Conservation (phyloP, 2,797 vertebrate species). For the Centropyge bicolor region DNA sequence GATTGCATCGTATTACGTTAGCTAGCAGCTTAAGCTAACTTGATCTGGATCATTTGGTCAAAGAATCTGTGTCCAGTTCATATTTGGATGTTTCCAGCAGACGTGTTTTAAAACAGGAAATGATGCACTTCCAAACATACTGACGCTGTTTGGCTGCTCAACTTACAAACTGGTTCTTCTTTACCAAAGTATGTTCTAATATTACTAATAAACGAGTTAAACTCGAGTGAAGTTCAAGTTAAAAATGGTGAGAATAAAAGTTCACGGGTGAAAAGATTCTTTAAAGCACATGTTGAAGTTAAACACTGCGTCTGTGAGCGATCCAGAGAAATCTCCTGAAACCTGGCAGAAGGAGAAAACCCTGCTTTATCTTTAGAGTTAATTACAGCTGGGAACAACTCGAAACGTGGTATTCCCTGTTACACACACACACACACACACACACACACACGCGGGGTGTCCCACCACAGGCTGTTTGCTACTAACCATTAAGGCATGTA, state of each 20-base stretch:
- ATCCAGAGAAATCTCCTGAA: constrained; percentile 31
- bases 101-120: no score
- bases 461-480: constrained; percentile 52
- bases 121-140: no score
- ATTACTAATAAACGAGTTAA: no score
- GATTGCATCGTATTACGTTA: no score
- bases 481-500: constrained; percentile 58
- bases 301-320: background rate
- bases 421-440: constrained; percentile 39
- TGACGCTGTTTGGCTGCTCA: no score
- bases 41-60: no score
- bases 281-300: background rate
- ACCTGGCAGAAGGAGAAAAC: constrained; percentile 24
- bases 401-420: constrained; percentile 49
- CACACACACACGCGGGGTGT: constrained; percentile 38
- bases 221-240: no score
- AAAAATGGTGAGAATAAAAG: background rate
- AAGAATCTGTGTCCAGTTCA: no score
- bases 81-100: no score
- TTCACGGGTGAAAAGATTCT: background rate
- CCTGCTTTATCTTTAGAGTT: constrained; percentile 58
- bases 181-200: no score
- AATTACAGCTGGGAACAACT: constrained; percentile 57
- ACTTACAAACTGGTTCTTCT: no score
- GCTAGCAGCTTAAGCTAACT: no score